These are phyloP conservation scores for Drosophila equinoxialis DNA, from an alignment of 1,140 invertebrate species.

Conservation along the genomic window DNA sequence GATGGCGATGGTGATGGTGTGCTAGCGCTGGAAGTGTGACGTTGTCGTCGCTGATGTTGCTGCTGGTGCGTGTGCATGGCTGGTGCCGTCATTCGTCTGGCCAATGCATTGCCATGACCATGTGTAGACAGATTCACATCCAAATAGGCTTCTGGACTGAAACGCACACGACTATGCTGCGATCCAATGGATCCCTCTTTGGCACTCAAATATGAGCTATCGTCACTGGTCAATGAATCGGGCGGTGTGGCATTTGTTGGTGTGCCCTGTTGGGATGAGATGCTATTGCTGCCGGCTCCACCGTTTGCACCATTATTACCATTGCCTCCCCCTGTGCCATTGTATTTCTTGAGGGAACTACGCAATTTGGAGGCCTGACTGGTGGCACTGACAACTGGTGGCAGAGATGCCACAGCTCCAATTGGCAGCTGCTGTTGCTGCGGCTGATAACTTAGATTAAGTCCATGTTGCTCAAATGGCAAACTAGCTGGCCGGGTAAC, in stretches of 20 bases:
- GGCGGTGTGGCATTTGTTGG: conserved; percentile 93
- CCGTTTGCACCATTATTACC: background rate
- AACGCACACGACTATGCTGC: conserved; percentile 88
- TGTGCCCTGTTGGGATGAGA: conserved; percentile 84
- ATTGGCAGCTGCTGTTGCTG: background rate
- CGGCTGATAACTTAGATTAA: conserved; percentile 44
- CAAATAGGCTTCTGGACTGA: conserved; percentile 89
- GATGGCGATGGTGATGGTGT: conserved; percentile 72
- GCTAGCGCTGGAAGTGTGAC: conserved; percentile 64
- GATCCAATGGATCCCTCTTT: conserved; percentile 88
- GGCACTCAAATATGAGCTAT: conserved; percentile 92
- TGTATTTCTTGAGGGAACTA: conserved; percentile 62
- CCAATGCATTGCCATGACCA: conserved; percentile 1
- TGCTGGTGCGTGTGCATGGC: conserved; percentile 24
- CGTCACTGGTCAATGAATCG: conserved; percentile 92
- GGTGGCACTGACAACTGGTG: conserved; percentile 12
- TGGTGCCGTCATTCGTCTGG: conserved; percentile 60
- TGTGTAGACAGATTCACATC: conserved; percentile 73
- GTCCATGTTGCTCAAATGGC: conserved; percentile 82
- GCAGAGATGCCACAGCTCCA: conserved; percentile 44
- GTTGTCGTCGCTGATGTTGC: conserved; percentile 53
- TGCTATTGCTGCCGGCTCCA: conserved; percentile 30
- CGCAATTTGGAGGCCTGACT: conserved; percentile 62
- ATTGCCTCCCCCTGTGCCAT: conserved; percentile 1
- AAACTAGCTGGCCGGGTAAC: conserved; percentile 88